Base-by-base conservation (phyloP, 2,797 vertebrate genomes). In the Heteromormyrus szaboi region DNA sequence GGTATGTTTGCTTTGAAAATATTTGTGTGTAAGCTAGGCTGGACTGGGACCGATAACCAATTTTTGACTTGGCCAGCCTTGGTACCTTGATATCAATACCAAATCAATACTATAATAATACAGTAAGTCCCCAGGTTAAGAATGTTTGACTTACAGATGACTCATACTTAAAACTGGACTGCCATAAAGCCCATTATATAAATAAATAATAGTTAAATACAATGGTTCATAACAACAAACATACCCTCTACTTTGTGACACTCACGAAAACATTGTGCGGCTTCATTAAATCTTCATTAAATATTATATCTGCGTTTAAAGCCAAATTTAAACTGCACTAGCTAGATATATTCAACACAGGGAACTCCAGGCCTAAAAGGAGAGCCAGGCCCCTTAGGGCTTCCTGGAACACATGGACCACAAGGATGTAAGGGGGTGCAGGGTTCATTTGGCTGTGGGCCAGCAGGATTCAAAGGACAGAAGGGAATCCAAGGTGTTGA, bases 391-490 rank as follows among this genome's bases (percentile, higher is more conserved):
- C 59, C 37, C 0, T 0, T 4, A 0, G 95, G 95, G 0, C 12
- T 50, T 2, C 9, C 7, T 12, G 95, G 95, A 25, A 2, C 51
- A 19, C 90, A 86, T 65, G 95, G 95, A 4, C 65, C n/a, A 0
- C 12, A 17, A 2, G 95, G 95, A 46, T 93, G 94, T 72, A 90
- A 86, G 41, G 95, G 95, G n/a, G 90, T 91, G n/a, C 86, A 89
- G 3, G 95, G 95, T 22, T 88, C 91, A 5, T 72, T 89, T 59
- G 93, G 92, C n/a, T 90, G 94, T 0, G 95, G 95, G 0, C 11
- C 4, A 29, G 88, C 94, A 48, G 95, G 95, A 17, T 48, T 33
- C 2, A 84, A 89, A 17, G 95, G 95, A 29, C 22, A 33, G 2
- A 90, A 91, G 89, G 95, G 95, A n/a, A 90, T 50, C 5, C 22